These are phyloP conservation scores for Tuta absoluta DNA, from an alignment of 2,888 invertebrate species.

Conservation along the genomic window DNA sequence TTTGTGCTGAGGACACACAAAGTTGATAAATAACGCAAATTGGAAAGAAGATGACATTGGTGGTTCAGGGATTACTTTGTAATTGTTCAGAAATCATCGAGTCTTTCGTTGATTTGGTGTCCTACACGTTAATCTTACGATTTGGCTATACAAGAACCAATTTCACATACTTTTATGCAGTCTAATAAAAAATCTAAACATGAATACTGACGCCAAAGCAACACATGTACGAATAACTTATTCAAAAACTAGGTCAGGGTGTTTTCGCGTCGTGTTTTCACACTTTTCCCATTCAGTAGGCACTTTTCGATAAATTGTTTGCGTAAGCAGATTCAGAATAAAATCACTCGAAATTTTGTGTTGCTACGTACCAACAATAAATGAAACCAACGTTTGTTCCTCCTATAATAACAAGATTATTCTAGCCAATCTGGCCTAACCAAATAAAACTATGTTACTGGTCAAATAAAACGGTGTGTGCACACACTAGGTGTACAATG, in stretches of 20 bases:
- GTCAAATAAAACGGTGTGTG: neutral
- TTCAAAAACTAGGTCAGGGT: neutral
- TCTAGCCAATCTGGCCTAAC: neutral
- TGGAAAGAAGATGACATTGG: too few relatives aligned
- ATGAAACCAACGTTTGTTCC: neutral
- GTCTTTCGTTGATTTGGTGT: too few relatives aligned
- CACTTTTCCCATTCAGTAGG: neutral
- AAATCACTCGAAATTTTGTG: neutral
- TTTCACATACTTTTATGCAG: neutral
- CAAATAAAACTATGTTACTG: constrained; percentile 5
- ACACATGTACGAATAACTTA: constrained; percentile 1
- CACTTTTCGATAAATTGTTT: neutral
- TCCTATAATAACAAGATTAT: neutral
- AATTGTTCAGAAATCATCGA: too few relatives aligned
- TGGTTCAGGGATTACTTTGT: too few relatives aligned
- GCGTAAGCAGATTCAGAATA: neutral
- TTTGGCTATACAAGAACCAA: neutral
- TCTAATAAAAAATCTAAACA: neutral
- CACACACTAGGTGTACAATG: neutral
- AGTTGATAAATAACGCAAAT: too few relatives aligned
- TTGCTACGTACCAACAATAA: neutral
- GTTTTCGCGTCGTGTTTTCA: neutral
- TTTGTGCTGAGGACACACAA: too few relatives aligned
- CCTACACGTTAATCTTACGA: neutral
- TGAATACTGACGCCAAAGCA: neutral